Evolutionary conservation across 2,888 invertebrate species (phyloP).

Genomic region (Diarsia brunnea): DNA sequence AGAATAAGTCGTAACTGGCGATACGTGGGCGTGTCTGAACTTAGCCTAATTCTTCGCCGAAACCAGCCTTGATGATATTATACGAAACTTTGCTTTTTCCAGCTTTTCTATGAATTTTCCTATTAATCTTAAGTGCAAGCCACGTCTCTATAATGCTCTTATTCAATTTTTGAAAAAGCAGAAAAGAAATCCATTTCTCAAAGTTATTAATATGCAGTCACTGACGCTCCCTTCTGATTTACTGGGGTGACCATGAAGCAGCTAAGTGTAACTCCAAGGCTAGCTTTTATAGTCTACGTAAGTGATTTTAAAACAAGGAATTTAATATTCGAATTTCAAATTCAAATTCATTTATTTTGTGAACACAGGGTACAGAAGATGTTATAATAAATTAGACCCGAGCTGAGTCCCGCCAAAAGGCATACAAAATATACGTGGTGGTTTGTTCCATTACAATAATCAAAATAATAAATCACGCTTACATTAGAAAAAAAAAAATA

Average conservation of each 20-base stretch:
- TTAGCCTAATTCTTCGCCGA: not conserved
- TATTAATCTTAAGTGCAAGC: not conserved
- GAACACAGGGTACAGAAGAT: no score
- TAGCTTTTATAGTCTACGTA: not conserved
- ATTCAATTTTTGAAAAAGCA: not conserved
- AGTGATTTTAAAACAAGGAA: not conserved
- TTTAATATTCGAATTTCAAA: no score
- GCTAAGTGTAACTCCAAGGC: constrained; percentile 17
- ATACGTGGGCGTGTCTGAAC: not conserved
- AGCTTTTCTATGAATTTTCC: not conserved
- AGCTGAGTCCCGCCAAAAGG: no score
- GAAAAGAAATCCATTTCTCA: constrained; percentile 21
- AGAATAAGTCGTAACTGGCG: not conserved
- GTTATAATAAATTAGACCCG: no score
- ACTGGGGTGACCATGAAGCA: constrained; percentile 7
- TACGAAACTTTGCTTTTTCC: no score
- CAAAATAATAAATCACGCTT: no score
- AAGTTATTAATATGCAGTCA: constrained; percentile 28
- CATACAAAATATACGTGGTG: no score
- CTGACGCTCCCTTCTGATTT: constrained; percentile 18
- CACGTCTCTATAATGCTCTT: not conserved
- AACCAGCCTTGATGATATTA: no score
- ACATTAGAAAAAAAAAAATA: no score
- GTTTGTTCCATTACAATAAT: no score
- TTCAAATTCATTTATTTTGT: no score